These are phyloP conservation scores for Emys orbicularis DNA, from an alignment of 2,797 vertebrate species.

Conservation along the genomic window DNA sequence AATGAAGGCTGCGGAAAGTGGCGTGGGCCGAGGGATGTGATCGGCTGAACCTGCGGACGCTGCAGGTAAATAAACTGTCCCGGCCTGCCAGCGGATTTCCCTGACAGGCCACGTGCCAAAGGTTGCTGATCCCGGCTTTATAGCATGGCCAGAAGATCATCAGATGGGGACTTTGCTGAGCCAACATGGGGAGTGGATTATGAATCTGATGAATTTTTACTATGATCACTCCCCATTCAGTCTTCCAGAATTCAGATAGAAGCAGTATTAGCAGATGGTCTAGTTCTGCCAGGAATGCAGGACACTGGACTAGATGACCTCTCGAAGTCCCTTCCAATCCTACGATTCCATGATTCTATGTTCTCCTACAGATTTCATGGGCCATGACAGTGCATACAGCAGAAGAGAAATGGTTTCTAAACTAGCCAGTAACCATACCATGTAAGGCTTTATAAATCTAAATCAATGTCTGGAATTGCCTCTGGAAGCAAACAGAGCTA, in stretches of 20 bases:
- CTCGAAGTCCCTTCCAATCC: too few relatives aligned
- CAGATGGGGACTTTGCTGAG: conserved; percentile 59
- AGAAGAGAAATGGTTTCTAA: conserved; percentile 42
- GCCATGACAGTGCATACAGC: conserved; percentile 13
- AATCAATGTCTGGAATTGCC: conserved; percentile 12
- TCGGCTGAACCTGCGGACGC: too few relatives aligned
- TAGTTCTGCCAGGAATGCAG: too few relatives aligned
- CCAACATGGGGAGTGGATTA: conserved; percentile 49
- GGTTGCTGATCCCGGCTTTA: neutral
- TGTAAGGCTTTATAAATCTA: conserved; percentile 51
- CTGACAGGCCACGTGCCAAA: too few relatives aligned
- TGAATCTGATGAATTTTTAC: conserved; percentile 63
- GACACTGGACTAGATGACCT: too few relatives aligned
- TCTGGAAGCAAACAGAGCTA: conserved; percentile 21
- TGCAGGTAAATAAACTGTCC: too few relatives aligned
- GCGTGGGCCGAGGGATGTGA: too few relatives aligned
- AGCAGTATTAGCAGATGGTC: conserved; percentile 44
- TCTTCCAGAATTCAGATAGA: conserved; percentile 61
- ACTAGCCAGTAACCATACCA: neutral
- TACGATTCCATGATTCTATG: neutral
- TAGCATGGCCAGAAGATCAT: conserved; percentile 57
- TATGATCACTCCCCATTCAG: conserved; percentile 65
- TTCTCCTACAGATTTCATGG: conserved; percentile 64
- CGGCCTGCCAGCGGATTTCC: too few relatives aligned
- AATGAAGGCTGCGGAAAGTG: too few relatives aligned